A percentile compares a stretch with the other conserved stretches of the same genome.
These are phyloP conservation scores for Hipposideros larvatus DNA, from an alignment of 2,797 vertebrate species.

Conservation along the genomic window DNA sequence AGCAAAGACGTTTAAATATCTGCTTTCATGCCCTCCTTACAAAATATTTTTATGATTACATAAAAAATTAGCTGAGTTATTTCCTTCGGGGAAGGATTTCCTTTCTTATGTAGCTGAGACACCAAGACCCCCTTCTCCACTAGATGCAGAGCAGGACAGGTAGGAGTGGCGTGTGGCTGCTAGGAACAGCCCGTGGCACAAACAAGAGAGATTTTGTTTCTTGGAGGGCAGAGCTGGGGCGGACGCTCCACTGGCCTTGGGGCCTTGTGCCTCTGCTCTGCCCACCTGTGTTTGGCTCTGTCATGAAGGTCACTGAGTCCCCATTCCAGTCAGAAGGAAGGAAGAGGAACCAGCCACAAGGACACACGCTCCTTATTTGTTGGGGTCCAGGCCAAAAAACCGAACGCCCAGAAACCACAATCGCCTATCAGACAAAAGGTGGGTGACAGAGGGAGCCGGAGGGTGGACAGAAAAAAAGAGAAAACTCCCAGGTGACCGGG, in stretches of 20 bases:
- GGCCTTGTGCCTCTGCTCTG: neutral
- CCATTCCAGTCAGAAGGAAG: neutral
- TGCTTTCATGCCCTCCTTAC: neutral
- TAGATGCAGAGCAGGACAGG: rapidly evolving
- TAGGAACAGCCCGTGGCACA: neutral
- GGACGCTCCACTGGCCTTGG: neutral
- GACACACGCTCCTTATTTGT: neutral
- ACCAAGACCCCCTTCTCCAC: neutral
- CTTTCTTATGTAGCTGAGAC: neutral
- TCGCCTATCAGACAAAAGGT: neutral
- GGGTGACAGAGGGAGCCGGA: too few relatives aligned
- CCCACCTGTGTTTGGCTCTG: neutral
- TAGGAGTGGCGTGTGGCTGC: neutral
- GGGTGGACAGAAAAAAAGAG: neutral
- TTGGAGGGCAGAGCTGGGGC: neutral
- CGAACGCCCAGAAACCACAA: neutral
- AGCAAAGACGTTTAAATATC: neutral
- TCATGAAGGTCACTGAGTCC: neutral
- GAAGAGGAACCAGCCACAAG: neutral
- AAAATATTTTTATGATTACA: neutral
- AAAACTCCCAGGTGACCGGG: rapidly evolving
- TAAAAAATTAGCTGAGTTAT: neutral
- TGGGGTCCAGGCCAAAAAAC: neutral
- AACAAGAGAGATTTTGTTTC: neutral
- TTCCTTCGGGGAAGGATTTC: neutral